Base-by-base conservation (phyloP, 1,140 invertebrate genomes). In the Armadillidium nasatum region DNA sequence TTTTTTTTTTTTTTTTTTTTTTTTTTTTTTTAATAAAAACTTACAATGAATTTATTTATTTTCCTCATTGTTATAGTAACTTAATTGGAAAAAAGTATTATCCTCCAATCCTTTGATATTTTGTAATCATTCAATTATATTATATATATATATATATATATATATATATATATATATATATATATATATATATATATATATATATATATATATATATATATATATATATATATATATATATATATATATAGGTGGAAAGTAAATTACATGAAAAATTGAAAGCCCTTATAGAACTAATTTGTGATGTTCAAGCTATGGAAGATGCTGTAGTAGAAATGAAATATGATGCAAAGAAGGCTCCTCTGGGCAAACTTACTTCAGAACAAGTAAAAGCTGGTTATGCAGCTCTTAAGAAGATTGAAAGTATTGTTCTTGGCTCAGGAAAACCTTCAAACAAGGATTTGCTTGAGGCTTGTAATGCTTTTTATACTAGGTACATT, bases 341-440 rank as follows among this genome's bases (percentile, higher is more conserved):
- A 67, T 85, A 84, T 81, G 84, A 85, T 76, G 79, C 83, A 10
- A 80, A 82, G 19, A 83, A 81, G 77, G 82, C 83, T 70, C 84
- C 84, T 15, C 78, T 85, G 33, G 84, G 88, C 45, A 88, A 89
- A 81, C 80, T 89, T 19, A 89, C 88, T 10, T 84, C 84, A 73
- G 84, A 84, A 45, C 88, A 89, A 82, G 87, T 89, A 44, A 82
- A 86, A 74, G 85, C 85, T 23, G 89, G 88, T 6, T 89, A 88
- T 78, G 82, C 82, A 71, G 84, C 88, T 6, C 82, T 89, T 13
- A 87, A 85, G 76, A 84, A 86, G 77, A 83, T 89, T 67, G 86
- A 86, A 77, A 79, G 84, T 74, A 83, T 87, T 43, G 80, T 85
- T 11, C 11, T 67, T 50, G 76, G 60, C 60, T 75, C 73, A 21